Evolutionary conservation across 2,797 vertebrate genomes (phyloP), one percentile per base, ranked within the genome.

Genomic region (Acipenser transmontanus): DNA sequence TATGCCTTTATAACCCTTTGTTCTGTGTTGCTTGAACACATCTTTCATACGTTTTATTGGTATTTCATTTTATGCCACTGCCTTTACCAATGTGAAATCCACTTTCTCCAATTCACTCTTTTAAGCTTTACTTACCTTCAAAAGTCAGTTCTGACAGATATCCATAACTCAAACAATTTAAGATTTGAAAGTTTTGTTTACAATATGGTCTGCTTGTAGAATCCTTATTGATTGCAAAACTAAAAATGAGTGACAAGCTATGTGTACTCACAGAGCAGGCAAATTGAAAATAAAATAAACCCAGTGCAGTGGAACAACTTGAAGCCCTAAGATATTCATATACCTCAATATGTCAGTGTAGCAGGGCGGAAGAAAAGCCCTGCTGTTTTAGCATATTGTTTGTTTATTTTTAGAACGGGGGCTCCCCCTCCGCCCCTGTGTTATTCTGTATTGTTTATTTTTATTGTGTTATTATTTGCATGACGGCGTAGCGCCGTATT

Each of bases 211-310:
- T 49, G 50, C 17, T 20, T 34, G 50, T 14, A 12, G 8, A 64
- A 9, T 52, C 13, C n/a, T 47, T 47, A 52, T 64, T 54, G 63
- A 64, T 54, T 54, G 8, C 63, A 64, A 6, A 54, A 34, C 12
- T 64, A 54, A 34, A 52, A 64, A 6, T 54, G 9, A 52, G 48
- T 51, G 63, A 20, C 63, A 64, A n/a, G 51, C 17, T 50, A 34
- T 52, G 9, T 34, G 14, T 52, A 52, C 20, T 49, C 63, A 49
- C 63, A 52, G 47, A 64, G 12, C 8, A 54, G 50, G 63, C 8
- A 54, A 54, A 54, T 64, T 52, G 17, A 64, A 64, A 64, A 64
- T 64, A 64, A 52, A 64, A 64, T 6, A 52, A n/a, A n/a, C 9
- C 20, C 59, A 64, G 63, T 52, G 11, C 14, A 57, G 54, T 57